Conservation (phyloP, 1,140 invertebrate genomes). For the Euura saliciscinereae region DNA sequence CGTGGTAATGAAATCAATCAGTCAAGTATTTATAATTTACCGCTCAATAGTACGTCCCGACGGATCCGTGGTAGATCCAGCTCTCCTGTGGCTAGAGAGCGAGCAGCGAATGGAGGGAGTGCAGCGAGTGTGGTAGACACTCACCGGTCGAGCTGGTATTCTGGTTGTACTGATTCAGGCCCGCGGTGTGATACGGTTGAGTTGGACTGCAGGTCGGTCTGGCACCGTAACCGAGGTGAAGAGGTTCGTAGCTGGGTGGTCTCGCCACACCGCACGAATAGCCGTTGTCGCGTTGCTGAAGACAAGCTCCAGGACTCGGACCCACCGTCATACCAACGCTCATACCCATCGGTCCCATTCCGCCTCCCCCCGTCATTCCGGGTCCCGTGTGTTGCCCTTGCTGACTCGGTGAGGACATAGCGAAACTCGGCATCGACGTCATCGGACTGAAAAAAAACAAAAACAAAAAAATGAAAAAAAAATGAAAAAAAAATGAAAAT, state of each 20-base stretch:
- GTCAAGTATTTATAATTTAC: not conserved
- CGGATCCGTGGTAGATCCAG: slow-evolving; percentile 20
- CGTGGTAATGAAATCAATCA: not conserved
- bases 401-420: slow-evolving; percentile 52
- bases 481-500: no score
- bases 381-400: slow-evolving; percentile 51
- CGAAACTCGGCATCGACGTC: slow-evolving; percentile 65
- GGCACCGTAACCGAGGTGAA: slow-evolving; percentile 70
- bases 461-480: no score
- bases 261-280: slow-evolving; percentile 70
- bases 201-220: slow-evolving; percentile 70
- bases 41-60: slow-evolving; percentile 4
- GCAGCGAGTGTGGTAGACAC: slow-evolving; percentile 62
- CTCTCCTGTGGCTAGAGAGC: slow-evolving; percentile 60
- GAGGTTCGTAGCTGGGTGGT: slow-evolving; percentile 67
- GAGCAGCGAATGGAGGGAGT: slow-evolving; percentile 62
- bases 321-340: slow-evolving; percentile 59
- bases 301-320: slow-evolving; percentile 65
- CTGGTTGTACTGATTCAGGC: slow-evolving; percentile 66
- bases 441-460: slow-evolving; percentile 57
- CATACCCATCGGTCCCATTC: slow-evolving; percentile 61
- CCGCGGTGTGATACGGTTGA: slow-evolving; percentile 67
- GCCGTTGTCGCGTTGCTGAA: slow-evolving; percentile 70
- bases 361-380: slow-evolving; percentile 51
- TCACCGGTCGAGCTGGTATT: slow-evolving; percentile 68